Evolutionary conservation across 2,113 vertebrate genomes (phyloP).

Genomic region (Eclectus roratus): DNA sequence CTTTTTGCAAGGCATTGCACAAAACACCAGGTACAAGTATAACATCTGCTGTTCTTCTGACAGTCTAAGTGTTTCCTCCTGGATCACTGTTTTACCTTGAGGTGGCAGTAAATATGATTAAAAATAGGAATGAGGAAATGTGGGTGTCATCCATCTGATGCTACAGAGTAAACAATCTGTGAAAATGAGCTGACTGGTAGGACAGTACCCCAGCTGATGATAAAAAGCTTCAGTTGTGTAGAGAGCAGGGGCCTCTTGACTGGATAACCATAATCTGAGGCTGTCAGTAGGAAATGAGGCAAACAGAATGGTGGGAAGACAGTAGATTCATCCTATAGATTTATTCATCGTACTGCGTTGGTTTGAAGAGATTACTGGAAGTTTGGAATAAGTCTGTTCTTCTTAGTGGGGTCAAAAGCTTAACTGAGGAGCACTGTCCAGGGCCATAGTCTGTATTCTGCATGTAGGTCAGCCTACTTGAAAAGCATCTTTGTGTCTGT

Average conservation of each 20-base stretch:
- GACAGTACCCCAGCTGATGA: not conserved
- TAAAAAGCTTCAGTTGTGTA: not conserved
- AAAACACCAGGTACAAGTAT: not conserved
- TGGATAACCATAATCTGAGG: not conserved
- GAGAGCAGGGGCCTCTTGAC: not conserved
- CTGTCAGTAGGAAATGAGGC: not conserved
- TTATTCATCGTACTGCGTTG: not conserved
- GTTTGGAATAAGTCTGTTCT: not conserved
- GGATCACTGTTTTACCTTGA: slow-evolving; percentile 35
- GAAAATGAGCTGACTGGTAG: not conserved
- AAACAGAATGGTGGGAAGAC: not conserved
- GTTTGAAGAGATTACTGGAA: not conserved
- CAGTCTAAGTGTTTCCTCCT: not conserved
- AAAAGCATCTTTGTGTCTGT: not conserved
- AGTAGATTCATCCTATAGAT: not conserved
- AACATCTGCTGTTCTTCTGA: not conserved
- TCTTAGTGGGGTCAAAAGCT: not conserved
- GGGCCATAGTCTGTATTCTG: not conserved
- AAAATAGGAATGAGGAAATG: slow-evolving; percentile 31
- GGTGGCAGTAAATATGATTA: slow-evolving; percentile 27
- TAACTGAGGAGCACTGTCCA: not conserved
- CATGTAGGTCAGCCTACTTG: not conserved
- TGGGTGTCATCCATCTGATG: slow-evolving; percentile 35
- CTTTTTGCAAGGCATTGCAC: not conserved
- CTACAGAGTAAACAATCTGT: slow-evolving; percentile 26